Base-by-base conservation (phyloP, 1,140 invertebrate species). In the Temnothorax longispinosus region DNA sequence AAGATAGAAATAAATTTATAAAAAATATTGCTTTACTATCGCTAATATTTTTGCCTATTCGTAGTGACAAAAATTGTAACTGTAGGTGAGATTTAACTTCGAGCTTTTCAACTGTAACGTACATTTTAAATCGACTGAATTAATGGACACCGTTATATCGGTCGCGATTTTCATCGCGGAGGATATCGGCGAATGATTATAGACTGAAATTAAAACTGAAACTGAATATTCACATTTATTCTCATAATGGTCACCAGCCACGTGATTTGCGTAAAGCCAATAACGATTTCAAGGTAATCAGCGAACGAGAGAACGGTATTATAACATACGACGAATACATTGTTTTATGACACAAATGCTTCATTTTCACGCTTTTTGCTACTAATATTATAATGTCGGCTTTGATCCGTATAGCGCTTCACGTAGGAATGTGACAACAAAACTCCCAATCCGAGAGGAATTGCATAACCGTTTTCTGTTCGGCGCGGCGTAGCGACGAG, bases 201-300 rank as follows among this genome's bases (percentile, higher is more conserved):
- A 27, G 35, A 62, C 74, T 58, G 3, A n/a, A 47, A 88, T 71
- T 65, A 58, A 77, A 62, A 69, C 3, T 13, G 18, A 47, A 72
- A 65, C 18, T 81, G 82, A 89, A 89, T 89, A 89, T 89, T 52
- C 44, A 78, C 75, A 47, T 44, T 76, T 47, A 74, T 71, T 54
- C 54, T 44, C 15, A 54, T 35, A 78, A 77, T 76, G 52, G 64
- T 41, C 41, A 60, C 44, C n/a, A 56, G 6, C 47, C 21, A 47
- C 11, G n/a, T 32, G 35, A 89, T 89, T 81, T 52, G 77, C 44
- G 47, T 21, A 54, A 60, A 27, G 54, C n/a, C 50, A 58, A 27
- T 60, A 72, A 38, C 32, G 35, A 47, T 89, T 76, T 76, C 84
- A 89, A 89, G 88, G 88, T 52, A 32, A 74, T 82, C 41, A 89